phyloP scores from a whole-genome alignment of 1,140 invertebrate genomes.

The Hyles euphorbiae region DNA sequence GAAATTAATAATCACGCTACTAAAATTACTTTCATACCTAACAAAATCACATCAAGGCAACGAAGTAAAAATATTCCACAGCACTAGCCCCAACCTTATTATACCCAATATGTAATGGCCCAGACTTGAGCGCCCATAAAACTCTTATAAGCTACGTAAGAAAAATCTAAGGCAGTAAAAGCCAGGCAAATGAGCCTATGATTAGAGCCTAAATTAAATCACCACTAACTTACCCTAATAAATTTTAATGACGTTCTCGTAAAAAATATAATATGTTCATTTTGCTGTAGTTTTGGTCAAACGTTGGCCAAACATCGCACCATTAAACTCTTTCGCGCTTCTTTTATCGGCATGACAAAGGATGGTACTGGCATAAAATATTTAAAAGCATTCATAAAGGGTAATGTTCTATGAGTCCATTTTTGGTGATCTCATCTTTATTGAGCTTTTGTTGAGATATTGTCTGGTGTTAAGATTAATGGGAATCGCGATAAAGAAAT shows the following conservation, averaged over 20 bases:
- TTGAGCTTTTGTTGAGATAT: too few species aligned
- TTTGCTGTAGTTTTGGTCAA: constrained; percentile 6
- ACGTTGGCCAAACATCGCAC: constrained; percentile 7
- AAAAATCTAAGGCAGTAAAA: constrained; percentile 1
- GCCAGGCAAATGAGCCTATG: constrained; percentile 1
- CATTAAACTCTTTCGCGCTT: constrained; percentile 7
- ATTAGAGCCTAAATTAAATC: constrained; percentile 6
- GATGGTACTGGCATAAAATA: constrained; percentile 24
- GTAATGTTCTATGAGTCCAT: neutral
- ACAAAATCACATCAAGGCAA: too few species aligned
- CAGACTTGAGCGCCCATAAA: too few species aligned
- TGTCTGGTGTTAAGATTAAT: too few species aligned
- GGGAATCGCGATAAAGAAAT: too few species aligned
- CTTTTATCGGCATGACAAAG: constrained; percentile 4
- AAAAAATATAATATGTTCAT: constrained; percentile 1
- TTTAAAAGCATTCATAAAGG: constrained; percentile 16
- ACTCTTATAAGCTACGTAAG: too few species aligned
- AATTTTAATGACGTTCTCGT: constrained; percentile 7
- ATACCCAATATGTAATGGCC: too few species aligned
- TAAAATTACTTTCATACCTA: too few species aligned
- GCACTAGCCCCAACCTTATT: too few species aligned
- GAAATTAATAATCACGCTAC: too few species aligned
- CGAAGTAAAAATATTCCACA: neutral
- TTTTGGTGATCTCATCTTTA: neutral
- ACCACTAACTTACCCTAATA: constrained; percentile 4